phyloP scores from a whole-genome alignment of 2,888 invertebrate species.

The Lasioglossum morio region DNA sequence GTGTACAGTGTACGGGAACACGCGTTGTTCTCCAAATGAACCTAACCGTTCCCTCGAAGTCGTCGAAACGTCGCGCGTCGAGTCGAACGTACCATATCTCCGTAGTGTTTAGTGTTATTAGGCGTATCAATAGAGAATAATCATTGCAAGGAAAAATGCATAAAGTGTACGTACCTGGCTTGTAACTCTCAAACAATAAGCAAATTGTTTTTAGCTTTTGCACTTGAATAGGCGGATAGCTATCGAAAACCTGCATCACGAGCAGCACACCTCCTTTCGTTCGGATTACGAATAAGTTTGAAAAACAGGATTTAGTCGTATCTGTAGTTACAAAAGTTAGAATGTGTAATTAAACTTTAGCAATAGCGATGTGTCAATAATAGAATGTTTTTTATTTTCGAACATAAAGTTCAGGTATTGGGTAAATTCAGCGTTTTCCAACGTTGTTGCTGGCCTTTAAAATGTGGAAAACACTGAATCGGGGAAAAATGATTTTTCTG shows the following conservation, averaged over 20 bases:
- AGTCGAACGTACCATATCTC: not conserved
- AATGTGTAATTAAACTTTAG: conserved; percentile 20
- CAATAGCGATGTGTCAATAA: conserved; percentile 17
- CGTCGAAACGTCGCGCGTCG: not conserved
- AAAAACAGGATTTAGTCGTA: conserved; percentile 18
- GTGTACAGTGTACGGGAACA: conserved; percentile 8
- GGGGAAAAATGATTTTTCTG: conserved; percentile 36
- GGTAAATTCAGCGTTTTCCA: conserved; percentile 51
- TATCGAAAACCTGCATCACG: not conserved
- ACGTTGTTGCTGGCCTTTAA: not conserved
- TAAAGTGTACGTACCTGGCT: not conserved
- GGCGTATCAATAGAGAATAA: not conserved
- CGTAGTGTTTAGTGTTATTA: conserved; percentile 9
- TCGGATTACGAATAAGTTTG: conserved; percentile 29
- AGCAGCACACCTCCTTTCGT: conserved; percentile 34
- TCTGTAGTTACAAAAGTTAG: conserved; percentile 30
- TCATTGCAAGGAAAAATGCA: not conserved
- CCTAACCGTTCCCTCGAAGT: not conserved
- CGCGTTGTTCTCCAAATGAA: conserved; percentile 1
- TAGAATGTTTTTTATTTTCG: conserved; percentile 41
- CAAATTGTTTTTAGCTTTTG: conserved; percentile 12
- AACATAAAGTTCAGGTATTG: conserved; percentile 36
- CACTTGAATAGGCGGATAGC: conserved; percentile 22
- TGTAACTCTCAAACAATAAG: conserved; percentile 6
- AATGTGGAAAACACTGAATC: conserved; percentile 39